Conservation (phyloP, 2,888 invertebrate species). For the Vannuccia rotundouncinata region DNA sequence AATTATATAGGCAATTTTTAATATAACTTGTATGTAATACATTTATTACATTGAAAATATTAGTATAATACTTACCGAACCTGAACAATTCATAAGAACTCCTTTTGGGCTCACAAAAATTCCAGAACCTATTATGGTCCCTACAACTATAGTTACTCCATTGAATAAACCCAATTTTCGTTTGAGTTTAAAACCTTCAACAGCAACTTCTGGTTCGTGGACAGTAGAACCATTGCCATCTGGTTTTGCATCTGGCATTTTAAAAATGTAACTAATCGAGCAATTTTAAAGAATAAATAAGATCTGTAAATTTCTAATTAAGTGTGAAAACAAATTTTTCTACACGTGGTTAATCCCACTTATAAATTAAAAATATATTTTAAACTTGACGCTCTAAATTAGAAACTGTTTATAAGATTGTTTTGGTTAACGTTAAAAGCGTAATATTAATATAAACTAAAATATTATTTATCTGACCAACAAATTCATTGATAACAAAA, state of each 20-base stretch:
- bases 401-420: too few relatives aligned
- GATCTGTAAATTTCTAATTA: neutral
- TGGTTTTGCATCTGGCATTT: neutral
- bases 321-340: too few relatives aligned
- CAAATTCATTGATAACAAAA: too few relatives aligned
- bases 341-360: too few relatives aligned
- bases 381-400: too few relatives aligned
- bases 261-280: neutral
- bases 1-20: too few relatives aligned
- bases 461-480: too few relatives aligned
- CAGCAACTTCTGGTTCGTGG: neutral
- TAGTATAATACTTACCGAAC: conserved; percentile 14
- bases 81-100: conserved; percentile 60
- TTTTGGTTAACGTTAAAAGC: too few relatives aligned
- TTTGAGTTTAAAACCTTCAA: conserved; percentile 62
- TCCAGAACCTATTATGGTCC: conserved; percentile 81
- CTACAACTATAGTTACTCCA: conserved; percentile 81
- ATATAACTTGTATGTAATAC: too few relatives aligned
- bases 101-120: conserved; percentile 84
- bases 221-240: neutral
- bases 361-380: too few relatives aligned
- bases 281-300: neutral
- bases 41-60: too few relatives aligned
- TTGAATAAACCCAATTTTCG: conserved; percentile 73
- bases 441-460: too few relatives aligned